Evolutionary conservation across 2,797 vertebrate genomes (phyloP), one percentile per base, ranked within the genome.

Genomic region (Lagocephalus sceleratus): DNA sequence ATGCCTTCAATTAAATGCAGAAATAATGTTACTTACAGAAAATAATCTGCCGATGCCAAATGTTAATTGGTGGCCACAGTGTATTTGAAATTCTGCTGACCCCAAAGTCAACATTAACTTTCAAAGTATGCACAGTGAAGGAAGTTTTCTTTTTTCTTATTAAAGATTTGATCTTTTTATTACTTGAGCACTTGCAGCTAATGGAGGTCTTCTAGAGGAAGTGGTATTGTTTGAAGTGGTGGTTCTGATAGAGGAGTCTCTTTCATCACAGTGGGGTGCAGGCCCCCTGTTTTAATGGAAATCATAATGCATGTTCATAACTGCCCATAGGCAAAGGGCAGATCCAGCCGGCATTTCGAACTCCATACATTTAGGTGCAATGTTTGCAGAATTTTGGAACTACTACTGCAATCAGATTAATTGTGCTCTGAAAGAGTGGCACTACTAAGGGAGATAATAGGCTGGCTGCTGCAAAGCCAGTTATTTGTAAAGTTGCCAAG

Each of bases 271-370:
- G 80, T 54, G 3, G 83, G 74, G 47, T 71, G 73, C 85, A 77
- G 68, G 75, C 41, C 45, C 57, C 47, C 67, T 73, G 66, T 79
- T 68, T 79, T 89, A 89, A 89, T 89, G 85, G 89, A 90, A 91
- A 86, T 89, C 84, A 88, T 88, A 90, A 87, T 83, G 71, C 69
- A 78, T 78, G 82, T 87, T 87, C 70, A 86, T 82, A 87, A 86
- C 73, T 81, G 63, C 78, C 81, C 62, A 29, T 57, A 80, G 78
- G 84, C 67, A 59, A 53, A 55, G 46, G 56, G 49, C 55, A 63
- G 43, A 56, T 60, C 51, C 53, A 3, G 45, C 67, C 68, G 69
- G 65, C 68, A 64, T 79, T 49, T 69, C 50, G 56, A 73, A 56
- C 38, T 61, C 7, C 43, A 39, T 50, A 20, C 32, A 68, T 42